Evolutionary conservation across 2,888 invertebrate species (phyloP), one percentile per base, ranked within the genome.

Genomic region (Drosophila mulleri): DNA sequence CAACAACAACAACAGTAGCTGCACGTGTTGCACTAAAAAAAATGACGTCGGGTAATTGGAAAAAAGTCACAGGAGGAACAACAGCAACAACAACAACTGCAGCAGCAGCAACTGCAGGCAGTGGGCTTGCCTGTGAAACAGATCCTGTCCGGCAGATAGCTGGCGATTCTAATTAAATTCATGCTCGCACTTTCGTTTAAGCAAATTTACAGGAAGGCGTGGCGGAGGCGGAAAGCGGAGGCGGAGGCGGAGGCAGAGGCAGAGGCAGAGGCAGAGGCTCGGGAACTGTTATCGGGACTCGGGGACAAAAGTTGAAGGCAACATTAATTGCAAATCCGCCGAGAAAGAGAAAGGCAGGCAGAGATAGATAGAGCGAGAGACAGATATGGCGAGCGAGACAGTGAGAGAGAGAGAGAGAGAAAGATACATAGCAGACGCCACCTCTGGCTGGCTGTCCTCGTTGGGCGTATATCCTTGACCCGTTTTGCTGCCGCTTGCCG

Each of bases 321-420:
- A 83, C 86, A 89, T 87, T 87, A 87, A 87, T 87, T 89, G 90
- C 90, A 83, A 86, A 87, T 87, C 90, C 83, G 67, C 83, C 83
- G 72, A 66, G 41, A n/a, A n/a, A 26, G 41, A 26, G 54, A 39
- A 26, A 26, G 53, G 18, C 29, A 35, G 29, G 8, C n/a, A 26
- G 35, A 9, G n/a, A n/a, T 26, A 42, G 32, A 16, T n/a, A 53
- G 20, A n/a, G 20, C 20, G 2, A 23, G 20, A 23, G 2, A 23
- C n/a, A 26, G 35, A 9, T 9, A n/a, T 26, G 39, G 32, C 14
- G 18, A 53, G 20, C 16, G 29, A 44, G n/a, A 26, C 9, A 23
- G n/a, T 9, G 26, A n/a, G 53, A 42, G 32, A 16, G 23, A 53
- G 20, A n/a, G 18, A 6, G 39, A 6, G 20, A 29, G 39, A 0